Evolutionary conservation across 1,140 invertebrate species (phyloP), one percentile per base, ranked within the genome.

Genomic region (Lanistes nyassanus): DNA sequence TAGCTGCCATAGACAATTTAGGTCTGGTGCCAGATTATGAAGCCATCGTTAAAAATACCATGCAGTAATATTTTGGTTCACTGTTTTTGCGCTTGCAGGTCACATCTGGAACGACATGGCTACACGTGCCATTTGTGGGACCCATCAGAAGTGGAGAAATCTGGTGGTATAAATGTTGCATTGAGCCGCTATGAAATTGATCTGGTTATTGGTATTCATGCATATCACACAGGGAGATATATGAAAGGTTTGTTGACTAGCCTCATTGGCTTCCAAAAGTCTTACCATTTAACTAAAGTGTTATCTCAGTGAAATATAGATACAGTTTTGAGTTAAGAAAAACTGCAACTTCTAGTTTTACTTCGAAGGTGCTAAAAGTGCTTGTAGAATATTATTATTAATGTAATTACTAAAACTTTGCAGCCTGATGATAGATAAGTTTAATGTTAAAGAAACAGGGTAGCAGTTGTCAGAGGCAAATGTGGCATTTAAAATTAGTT

Each of bases 181-280:
- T 31, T 76, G 3, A 56, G 29, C 19, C 42, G 47, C 23, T 55
- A 75, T 16, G 39, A 36, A 23, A 65, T 79, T 5, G 60, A 79
- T 19, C 42, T 79, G 11, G 58, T 79, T 4, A 26, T 79, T 26
- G 78, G 70, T 26, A 56, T 79, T 42, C 78, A 79, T 62, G 78
- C 78, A 26, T 77, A 77, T 47, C 74, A 69, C 47, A 37, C 78
- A 37, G 78, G 78, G 13, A 66, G 58, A 9, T 47, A 71, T 19
- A 56, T 79, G 1, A 51, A 56, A 68, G 71, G 68, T 79, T 69
- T 68, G 36, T 39, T 42, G 21, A 36, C 31, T 13, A 66, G 37
- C 21, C 9, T 6, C 9, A 31, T 23, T 36, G 11, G 31, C 26
- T 36, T 36, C 31, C 39, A 21, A 37, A 66, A 55, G n/a, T n/a